These are phyloP conservation scores for Atta colombica DNA, from an alignment of 1,140 invertebrate species.

Conservation along the genomic window DNA sequence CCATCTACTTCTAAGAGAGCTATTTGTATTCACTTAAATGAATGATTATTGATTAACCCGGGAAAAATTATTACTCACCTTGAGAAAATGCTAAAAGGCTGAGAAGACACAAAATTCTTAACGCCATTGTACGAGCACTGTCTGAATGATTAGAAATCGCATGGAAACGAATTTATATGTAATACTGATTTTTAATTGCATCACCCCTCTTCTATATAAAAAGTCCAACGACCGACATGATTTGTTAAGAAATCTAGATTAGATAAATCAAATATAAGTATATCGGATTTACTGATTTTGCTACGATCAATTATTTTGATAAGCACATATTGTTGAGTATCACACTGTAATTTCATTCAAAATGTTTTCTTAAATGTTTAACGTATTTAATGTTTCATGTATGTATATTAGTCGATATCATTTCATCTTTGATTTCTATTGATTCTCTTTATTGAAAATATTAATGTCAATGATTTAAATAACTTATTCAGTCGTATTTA, in stretches of 20 bases:
- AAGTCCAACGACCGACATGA: conserved; percentile 4
- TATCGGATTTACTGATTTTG: not conserved
- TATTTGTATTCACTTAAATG: not conserved
- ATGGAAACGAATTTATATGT: conserved; percentile 30
- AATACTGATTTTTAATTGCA: not conserved
- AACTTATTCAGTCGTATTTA: not conserved
- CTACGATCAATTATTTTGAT: not conserved
- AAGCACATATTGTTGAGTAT: not conserved
- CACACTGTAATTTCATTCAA: no score
- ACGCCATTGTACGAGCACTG: conserved; percentile 9
- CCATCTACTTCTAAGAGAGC: not conserved
- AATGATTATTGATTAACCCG: not conserved
- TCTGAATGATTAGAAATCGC: not conserved
- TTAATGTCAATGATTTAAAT: not conserved
- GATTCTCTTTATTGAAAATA: not conserved
- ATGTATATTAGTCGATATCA: not conserved
- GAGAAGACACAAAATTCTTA: conserved; percentile 30
- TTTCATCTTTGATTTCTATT: not conserved
- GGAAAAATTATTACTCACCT: conserved; percentile 24
- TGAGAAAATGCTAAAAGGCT: conserved; percentile 36
- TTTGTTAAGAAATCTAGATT: conserved; percentile 38
- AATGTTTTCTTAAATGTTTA: not conserved
- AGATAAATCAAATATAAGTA: conserved; percentile 21
- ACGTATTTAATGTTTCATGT: not conserved
- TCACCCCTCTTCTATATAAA: not conserved